Evolutionary conservation across 2,113 vertebrate genomes (phyloP), one percentile per base, ranked within the genome.

Genomic region (Equus przewalskii): DNA sequence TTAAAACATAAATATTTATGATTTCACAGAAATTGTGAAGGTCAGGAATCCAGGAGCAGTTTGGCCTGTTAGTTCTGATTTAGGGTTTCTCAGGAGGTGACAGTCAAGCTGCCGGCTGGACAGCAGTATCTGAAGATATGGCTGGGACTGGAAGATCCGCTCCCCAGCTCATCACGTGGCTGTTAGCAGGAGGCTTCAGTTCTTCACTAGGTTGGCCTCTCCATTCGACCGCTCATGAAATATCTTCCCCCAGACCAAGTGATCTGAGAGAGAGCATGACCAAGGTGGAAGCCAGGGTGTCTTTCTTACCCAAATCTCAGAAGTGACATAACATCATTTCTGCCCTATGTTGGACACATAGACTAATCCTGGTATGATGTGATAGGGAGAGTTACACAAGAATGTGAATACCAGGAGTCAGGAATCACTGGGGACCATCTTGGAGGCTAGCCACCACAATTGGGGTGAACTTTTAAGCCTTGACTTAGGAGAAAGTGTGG

Each of bases 11-110:
- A 96, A 54, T 76, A 58, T 73, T 73, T 94, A 70, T 79, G 30
- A 62, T 83, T 67, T 95, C 62, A 87, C 30, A 79, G 51, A 86
- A 70, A 70, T 72, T 95, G 49, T 88, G 54, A 92, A 92, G 41
- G 28, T 88, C 28, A 78, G 51, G 67, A 72, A 72, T 92, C n/a
- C 51, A 89, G 46, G 69, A 78, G 54, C 12, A 11, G 28, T 22
- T 89, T 95, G 86, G 87, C 60, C 70, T 65, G 22, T 21, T 62
- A 30, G 67, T 70, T 91, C 36, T 70, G 24, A 30, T 70, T 62
- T 49, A 64, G 69, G 15, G 14, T 67, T 26, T 72, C 28, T 89
- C 51, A 69, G 22, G 28, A 86, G 51, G n/a, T 94, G 28, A 51
- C 5, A 44, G 56, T 64, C 44, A 92, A 41, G 64, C 84, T 93